These are phyloP conservation scores for Penaeus monodon DNA, from an alignment of 2,888 invertebrate species.

Conservation along the genomic window DNA sequence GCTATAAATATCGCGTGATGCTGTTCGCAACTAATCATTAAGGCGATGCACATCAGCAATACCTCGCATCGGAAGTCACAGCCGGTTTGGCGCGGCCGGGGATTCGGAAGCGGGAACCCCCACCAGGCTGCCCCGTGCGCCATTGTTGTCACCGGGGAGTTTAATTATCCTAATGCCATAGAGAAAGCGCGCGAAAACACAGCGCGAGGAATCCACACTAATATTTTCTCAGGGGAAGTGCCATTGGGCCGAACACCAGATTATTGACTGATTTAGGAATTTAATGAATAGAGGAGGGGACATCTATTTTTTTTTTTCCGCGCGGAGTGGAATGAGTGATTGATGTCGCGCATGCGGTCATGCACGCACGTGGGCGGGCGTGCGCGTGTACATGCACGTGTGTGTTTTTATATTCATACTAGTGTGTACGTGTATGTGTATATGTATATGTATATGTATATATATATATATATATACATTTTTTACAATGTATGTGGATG, in stretches of 20 bases:
- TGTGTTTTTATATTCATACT: constrained; percentile 1
- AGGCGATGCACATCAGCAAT: no score
- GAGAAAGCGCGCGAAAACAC: constrained; percentile 32
- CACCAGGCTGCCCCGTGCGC: constrained; percentile 12
- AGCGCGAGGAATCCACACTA: constrained; percentile 10
- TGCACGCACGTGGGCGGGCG: background rate
- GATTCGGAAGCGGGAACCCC: background rate
- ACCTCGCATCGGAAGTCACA: background rate
- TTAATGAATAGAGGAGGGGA: background rate
- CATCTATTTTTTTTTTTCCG: constrained; percentile 4
- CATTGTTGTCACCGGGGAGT: constrained; percentile 18
- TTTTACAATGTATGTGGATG: background rate
- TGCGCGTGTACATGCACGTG: background rate
- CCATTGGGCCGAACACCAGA: no score
- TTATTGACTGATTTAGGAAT: no score
- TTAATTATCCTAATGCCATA: constrained; percentile 43
- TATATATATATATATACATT: background rate
- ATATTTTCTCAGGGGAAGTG: constrained; percentile 44
- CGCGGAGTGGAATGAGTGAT: background rate
- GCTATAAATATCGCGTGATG: no score
- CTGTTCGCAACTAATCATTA: no score
- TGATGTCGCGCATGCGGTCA: background rate
- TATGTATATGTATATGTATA: background rate
- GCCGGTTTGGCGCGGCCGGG: background rate
- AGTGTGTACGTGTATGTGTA: background rate